phyloP scores from a whole-genome alignment of 2,888 invertebrate species.

The Biston stratarius region DNA sequence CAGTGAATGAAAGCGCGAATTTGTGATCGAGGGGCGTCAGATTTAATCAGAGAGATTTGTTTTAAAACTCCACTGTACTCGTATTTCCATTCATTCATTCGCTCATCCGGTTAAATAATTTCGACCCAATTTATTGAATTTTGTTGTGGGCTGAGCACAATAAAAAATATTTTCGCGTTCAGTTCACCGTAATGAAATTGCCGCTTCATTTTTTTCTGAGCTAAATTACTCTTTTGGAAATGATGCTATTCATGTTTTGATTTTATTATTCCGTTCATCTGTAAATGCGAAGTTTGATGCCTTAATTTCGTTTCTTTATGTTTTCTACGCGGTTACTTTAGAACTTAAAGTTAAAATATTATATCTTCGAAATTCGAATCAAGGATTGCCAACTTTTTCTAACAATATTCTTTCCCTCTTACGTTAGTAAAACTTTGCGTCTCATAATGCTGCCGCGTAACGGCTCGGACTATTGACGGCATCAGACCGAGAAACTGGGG shows the following conservation, averaged over 20 bases:
- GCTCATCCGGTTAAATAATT: conserved; percentile 50
- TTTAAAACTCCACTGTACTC: conserved; percentile 34
- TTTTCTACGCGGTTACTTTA: conserved; percentile 8
- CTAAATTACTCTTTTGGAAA: conserved; percentile 40
- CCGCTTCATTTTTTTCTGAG: conserved; percentile 35
- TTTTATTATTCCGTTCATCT: conserved; percentile 28
- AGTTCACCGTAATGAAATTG: conserved; percentile 40
- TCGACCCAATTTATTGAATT: conserved; percentile 50
- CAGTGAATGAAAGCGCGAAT: conserved; percentile 31
- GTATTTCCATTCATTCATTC: conserved; percentile 40
- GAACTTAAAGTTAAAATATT: conserved; percentile 22
- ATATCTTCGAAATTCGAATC: conserved; percentile 9
- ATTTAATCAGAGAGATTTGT: conserved; percentile 43
- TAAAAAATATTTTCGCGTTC: conserved; percentile 46
- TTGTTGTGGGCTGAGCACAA: conserved; percentile 42
- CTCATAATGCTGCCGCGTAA: conserved; percentile 21
- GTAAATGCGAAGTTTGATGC: conserved; percentile 16
- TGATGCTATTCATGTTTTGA: conserved; percentile 38
- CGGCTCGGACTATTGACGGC: conserved; percentile 25
- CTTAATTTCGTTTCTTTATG: conserved; percentile 12
- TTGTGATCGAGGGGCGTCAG: conserved; percentile 36
- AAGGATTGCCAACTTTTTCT: conserved; percentile 14
- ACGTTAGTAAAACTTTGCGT: conserved; percentile 23
- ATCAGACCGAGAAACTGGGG: conserved; percentile 24
- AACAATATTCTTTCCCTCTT: conserved; percentile 26